Base-by-base conservation (phyloP, 2,113 vertebrate species). In the human (Homo sapiens) region DNA sequence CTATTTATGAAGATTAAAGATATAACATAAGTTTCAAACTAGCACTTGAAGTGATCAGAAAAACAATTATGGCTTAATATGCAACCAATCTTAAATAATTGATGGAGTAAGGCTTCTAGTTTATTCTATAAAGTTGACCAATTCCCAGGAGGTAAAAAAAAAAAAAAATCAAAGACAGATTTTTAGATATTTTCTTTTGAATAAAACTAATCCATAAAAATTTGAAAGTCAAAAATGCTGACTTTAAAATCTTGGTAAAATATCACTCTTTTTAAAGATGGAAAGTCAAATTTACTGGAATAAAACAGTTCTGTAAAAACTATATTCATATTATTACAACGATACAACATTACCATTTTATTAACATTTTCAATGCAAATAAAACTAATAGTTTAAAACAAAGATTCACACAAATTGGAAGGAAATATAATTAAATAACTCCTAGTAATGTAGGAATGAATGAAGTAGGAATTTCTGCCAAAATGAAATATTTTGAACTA, bases 201-300 rank as follows among this genome's bases (percentile, higher is more conserved):
- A 97, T 89, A 91, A 98, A 98, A 97, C 88, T 97, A 97, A 98
- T 97, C 97, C 94, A 97, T 95, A 80, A 80, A 96, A 93, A 98
- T 90, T 73, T 93, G 78, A 45, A 98, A 95, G 43, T 64, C 66
- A 85, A 52, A 52, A 50, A 45, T 45, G 88, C 16, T 78, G 38
- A 83, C 45, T 75, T 96, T 61, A 93, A 94, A 93, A 50, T 93
- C 50, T 95, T 76, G 8, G 73, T 92, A 92, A 75, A 93, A 95
- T 72, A 80, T 7, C 25, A 68, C 20, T 22, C 45, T 40, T 2
- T 72, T 92, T 94, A 59, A 90, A 78, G 8, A n/a, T 18, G 18
- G 93, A 95, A 92, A 90, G 35, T 82, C 79, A 86, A 50, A 50
- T 61, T 32, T 83, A 93, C 48, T 55, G 8, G 14, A 94, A 68